Conservation (phyloP, 2,113 vertebrate species). For the Mandrillus leucophaeus region DNA sequence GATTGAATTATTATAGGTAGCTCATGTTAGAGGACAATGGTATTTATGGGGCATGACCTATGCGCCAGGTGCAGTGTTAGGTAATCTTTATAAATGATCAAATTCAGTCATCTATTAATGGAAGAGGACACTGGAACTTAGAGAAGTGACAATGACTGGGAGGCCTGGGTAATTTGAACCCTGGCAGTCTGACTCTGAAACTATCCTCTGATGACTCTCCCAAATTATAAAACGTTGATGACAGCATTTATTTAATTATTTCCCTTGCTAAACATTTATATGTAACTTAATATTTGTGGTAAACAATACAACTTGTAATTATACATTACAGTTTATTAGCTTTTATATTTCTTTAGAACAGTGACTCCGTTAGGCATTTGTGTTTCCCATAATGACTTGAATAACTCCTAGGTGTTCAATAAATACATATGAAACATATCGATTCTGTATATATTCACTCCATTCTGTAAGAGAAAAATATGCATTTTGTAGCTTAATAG, state of each 20-base stretch:
- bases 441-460: neutral
- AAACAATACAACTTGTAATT: neutral
- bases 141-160: neutral
- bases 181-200: neutral
- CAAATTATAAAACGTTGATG: neutral
- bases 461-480: neutral
- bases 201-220: neutral
- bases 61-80: neutral
- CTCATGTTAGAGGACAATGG: neutral
- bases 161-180: neutral
- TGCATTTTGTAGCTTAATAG: neutral
- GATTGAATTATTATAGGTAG: neutral
- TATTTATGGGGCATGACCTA: neutral
- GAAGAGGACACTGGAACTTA: neutral
- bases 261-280: neutral
- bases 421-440: neutral
- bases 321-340: neutral
- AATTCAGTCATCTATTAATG: neutral
- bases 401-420: neutral
- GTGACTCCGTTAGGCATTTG: neutral
- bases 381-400: neutral
- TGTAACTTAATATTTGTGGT: neutral
- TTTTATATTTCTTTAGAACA: neutral
- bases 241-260: constrained; percentile 4
- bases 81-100: neutral